Evolutionary conservation across 2,113 vertebrate genomes (phyloP).

Genomic region (Anolis sagrei): DNA sequence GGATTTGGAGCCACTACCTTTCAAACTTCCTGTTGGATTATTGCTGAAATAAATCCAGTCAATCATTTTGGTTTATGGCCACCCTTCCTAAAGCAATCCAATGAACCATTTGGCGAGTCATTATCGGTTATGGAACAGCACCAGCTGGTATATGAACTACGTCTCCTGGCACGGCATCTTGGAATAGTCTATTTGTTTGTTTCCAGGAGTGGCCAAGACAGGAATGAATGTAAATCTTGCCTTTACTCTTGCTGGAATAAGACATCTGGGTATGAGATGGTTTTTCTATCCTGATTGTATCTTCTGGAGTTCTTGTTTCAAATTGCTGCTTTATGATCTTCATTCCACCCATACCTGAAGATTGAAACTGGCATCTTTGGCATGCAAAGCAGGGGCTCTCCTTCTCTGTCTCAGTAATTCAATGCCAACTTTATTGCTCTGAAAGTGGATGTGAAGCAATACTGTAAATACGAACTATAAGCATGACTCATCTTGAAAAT

Average conservation of each 20-base stretch:
- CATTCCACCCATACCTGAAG: background rate
- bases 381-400: background rate
- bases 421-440: background rate
- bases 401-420: background rate
- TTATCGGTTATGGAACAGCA: background rate
- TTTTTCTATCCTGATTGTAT: background rate
- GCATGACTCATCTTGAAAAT: background rate
- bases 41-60: too few species aligned
- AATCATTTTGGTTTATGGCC: too few species aligned
- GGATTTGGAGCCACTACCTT: too few species aligned
- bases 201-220: constrained; percentile 29
- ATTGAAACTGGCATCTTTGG: background rate
- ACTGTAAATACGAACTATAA: background rate
- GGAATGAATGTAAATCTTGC: background rate
- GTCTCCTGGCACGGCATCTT: background rate
- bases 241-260: background rate
- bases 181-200: background rate
- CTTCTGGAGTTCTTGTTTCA: background rate
- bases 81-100: background rate
- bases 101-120: background rate
- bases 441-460: background rate
- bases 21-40: too few species aligned
- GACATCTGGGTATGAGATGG: background rate
- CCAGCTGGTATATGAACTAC: rapidly evolving
- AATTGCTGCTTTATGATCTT: background rate